A percentile compares a stretch with the other conserved stretches of the same genome.
Conservation (phyloP, 2,113 vertebrate species). For the Scophthalmus maximus region DNA sequence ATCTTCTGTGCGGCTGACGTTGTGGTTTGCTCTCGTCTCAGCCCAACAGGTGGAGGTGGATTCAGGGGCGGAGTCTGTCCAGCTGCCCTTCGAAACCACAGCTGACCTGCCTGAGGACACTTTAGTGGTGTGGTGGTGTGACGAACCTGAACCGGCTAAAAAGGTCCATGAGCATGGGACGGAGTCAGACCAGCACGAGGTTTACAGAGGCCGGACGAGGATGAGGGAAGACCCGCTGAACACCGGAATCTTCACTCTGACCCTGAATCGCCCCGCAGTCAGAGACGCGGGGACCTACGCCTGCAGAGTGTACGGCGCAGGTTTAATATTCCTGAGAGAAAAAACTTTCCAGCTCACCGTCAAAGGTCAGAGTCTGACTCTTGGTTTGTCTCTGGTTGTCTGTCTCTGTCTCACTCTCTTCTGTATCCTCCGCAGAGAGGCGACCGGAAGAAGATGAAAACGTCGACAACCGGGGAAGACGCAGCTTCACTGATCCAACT, state of each 20-base stretch:
- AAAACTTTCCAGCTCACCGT: too few relatives aligned
- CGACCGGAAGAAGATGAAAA: neutral
- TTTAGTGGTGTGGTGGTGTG: neutral
- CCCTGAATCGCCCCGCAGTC: neutral
- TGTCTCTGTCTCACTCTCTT: constrained; percentile 1
- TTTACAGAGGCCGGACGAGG: neutral
- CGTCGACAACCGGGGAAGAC: neutral
- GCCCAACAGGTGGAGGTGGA: neutral
- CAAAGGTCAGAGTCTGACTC: neutral
- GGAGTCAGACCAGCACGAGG: neutral
- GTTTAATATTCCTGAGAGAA: too few relatives aligned
- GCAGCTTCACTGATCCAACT: neutral
- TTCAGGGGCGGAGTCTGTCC: neutral
- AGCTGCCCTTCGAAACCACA: neutral
- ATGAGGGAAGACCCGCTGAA: neutral
- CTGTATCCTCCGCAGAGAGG: neutral
- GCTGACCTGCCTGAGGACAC: neutral
- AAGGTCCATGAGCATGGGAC: neutral
- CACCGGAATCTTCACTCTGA: neutral
- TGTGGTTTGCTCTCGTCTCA: neutral
- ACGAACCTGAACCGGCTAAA: rapidly evolving
- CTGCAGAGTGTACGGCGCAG: neutral
- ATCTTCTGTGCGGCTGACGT: too few relatives aligned
- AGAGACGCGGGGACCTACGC: neutral
- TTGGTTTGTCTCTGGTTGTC: neutral